Evolutionary conservation across 2,113 vertebrate genomes (phyloP).

Genomic region (Motacilla alba): DNA sequence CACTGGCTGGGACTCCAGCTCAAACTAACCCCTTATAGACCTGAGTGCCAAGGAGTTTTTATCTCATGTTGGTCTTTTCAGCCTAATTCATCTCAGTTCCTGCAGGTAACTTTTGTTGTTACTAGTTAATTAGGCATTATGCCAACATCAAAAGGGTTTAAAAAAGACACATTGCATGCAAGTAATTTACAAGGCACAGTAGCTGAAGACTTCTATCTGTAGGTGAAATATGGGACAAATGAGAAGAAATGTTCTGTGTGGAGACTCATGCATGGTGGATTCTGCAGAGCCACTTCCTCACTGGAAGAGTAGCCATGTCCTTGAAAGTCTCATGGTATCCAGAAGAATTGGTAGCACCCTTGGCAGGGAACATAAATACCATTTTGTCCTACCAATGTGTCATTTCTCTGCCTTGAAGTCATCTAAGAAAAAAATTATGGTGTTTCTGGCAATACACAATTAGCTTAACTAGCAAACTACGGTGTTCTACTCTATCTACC

Average conservation of each 20-base stretch:
- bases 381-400: background rate
- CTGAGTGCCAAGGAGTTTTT: background rate
- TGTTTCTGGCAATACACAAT: background rate
- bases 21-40: background rate
- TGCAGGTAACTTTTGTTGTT: background rate
- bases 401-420: background rate
- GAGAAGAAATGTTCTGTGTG: background rate
- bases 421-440: background rate
- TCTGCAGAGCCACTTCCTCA: background rate
- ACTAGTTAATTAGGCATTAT: background rate
- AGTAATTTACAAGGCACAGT: background rate
- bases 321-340: background rate
- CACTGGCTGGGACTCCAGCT: background rate
- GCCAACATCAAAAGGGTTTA: background rate
- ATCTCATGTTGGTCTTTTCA: background rate
- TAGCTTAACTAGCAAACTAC: background rate
- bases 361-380: background rate
- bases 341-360: background rate
- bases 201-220: background rate
- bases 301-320: background rate
- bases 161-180: background rate
- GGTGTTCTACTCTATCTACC: background rate
- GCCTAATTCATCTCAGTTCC: background rate
- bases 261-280: background rate
- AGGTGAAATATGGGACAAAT: background rate